phyloP scores from a whole-genome alignment of 2,888 invertebrate genomes.

The Aphelenchoides bicaudatus region DNA sequence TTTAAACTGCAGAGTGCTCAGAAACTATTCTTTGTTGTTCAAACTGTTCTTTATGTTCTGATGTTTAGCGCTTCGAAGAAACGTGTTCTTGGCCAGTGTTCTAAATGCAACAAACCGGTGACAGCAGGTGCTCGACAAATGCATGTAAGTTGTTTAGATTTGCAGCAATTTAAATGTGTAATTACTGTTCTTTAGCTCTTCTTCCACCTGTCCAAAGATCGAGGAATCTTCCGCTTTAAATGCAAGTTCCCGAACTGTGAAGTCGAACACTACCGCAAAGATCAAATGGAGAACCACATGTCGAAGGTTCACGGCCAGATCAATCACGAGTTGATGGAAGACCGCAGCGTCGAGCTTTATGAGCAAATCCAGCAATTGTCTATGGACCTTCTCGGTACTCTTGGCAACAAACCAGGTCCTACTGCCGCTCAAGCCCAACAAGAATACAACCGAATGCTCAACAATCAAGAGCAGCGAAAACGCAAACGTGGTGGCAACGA shows the following conservation, averaged over 20 bases:
- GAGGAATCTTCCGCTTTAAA: slow-evolving; percentile 44
- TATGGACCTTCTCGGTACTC: slow-evolving; percentile 57
- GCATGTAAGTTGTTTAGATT: slow-evolving; percentile 44
- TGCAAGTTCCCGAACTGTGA: slow-evolving; percentile 53
- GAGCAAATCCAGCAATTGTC: slow-evolving; percentile 40
- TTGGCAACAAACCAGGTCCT: slow-evolving; percentile 54
- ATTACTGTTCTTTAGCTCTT: slow-evolving; percentile 32
- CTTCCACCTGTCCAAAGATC: slow-evolving; percentile 54
- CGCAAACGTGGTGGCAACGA: slow-evolving; percentile 16
- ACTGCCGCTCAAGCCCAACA: slow-evolving; percentile 51
- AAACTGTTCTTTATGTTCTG: no score
- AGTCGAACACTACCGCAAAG: slow-evolving; percentile 59
- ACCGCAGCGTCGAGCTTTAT: slow-evolving; percentile 36
- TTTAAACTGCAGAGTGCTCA: no score
- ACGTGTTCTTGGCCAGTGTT: slow-evolving; percentile 57
- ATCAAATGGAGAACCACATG: slow-evolving; percentile 60
- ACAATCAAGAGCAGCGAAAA: slow-evolving; percentile 25
- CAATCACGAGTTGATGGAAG: slow-evolving; percentile 59
- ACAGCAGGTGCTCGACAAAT: slow-evolving; percentile 59
- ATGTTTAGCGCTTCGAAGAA: slow-evolving; percentile 47
- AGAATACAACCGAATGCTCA: slow-evolving; percentile 35
- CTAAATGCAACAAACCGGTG: slow-evolving; percentile 56
- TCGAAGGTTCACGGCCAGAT: slow-evolving; percentile 56
- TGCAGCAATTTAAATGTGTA: neutral
- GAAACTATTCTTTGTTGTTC: no score